Evolutionary conservation across 2,888 invertebrate species (phyloP).

Genomic region (Cryptus viduatorius): DNA sequence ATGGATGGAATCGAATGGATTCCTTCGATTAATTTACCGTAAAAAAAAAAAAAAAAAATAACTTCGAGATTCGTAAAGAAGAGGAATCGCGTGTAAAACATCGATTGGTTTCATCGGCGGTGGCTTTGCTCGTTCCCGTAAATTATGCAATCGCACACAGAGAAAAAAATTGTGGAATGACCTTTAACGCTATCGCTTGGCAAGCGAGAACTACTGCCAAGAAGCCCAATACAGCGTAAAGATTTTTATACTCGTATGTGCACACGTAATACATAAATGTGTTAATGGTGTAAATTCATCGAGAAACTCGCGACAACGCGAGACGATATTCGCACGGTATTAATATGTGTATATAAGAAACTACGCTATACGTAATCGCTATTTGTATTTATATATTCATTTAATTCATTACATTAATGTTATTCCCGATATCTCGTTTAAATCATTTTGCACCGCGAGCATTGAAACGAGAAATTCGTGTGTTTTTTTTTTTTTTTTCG

Average conservation of each 20-base stretch:
- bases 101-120: neutral
- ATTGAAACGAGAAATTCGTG: constrained; percentile 7
- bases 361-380: neutral
- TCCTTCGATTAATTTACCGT: neutral
- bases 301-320: constrained; percentile 41
- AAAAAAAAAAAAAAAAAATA: neutral
- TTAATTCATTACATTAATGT: constrained; percentile 5
- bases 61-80: constrained; percentile 4
- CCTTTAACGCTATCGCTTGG: constrained; percentile 69
- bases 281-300: constrained; percentile 10
- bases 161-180: constrained; percentile 62
- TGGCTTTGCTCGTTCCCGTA: constrained; percentile 41
- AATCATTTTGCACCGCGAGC: neutral
- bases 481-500: neutral
- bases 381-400: constrained; percentile 25
- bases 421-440: neutral
- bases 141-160: constrained; percentile 69
- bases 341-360: constrained; percentile 34
- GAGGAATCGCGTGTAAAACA: constrained; percentile 14
- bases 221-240: constrained; percentile 6
- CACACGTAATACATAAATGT: constrained; percentile 12
- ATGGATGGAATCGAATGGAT: neutral
- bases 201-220: constrained; percentile 47
- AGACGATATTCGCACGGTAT: constrained; percentile 57
- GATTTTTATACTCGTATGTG: neutral